Evolutionary conservation across 2,888 invertebrate species (phyloP), one percentile per base, ranked within the genome.

Genomic region (Epicampocera succincta): DNA sequence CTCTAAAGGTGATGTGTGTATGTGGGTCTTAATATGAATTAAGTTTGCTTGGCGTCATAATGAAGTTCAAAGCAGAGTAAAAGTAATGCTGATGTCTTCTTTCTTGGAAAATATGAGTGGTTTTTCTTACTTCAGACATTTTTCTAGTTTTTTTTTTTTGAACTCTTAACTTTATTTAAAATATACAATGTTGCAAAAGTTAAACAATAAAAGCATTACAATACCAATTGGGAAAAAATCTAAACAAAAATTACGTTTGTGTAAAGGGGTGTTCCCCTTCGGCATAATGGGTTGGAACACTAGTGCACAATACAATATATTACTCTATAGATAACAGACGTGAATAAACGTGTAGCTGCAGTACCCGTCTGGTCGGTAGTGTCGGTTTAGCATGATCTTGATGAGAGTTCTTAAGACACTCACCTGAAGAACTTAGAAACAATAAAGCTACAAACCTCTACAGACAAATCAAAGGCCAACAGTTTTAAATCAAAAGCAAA

Each of bases 191-290:
- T 75, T 80, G 74, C 75, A 80, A 71, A 69, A 63, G 38, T 68
- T 68, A 38, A 73, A 56, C 80, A 69, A 63, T 56, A 74, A 74
- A 33, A 72, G 50, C n/a, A 33, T 50, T 61, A 48, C 15, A 52
- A 60, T 52, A 68, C 66, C 52, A 71, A 58, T 48, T 42, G 65
- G 11, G 15, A 13, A 50, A 71, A 48, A 71, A 58, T 46, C 40
- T 8, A 50, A 71, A 48, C 42, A 61, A 69, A 29, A 42, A 42
- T 19, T 50, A 61, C 40, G 9, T 73, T 65, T 42, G 33, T 50
- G 21, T 58, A 65, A 71, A 66, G 80, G 61, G 80, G 80, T 80
- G 80, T 80, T 72, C 46, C 60, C 80, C 80, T 72, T 66, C 66
- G 54, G 80, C 71, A 76, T 68, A 66, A 76, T 71, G 71, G 75